Evolutionary conservation across 2,797 vertebrate species (phyloP).

Genomic region (Nyctibius grandis): DNA sequence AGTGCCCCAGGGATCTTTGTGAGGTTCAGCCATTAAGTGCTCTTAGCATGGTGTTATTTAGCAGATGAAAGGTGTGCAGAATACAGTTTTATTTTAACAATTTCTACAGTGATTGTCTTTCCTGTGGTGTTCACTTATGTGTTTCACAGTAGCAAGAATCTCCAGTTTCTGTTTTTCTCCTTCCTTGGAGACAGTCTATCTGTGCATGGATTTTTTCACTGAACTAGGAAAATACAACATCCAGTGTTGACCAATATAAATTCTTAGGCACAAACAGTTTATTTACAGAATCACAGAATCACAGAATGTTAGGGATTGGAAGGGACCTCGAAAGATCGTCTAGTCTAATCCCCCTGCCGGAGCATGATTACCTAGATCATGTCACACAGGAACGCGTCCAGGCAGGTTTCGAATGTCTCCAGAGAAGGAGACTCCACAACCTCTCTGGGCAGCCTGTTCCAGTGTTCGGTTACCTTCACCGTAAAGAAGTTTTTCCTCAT

Average conservation of each 20-base stretch:
- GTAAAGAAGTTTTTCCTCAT: too few species aligned
- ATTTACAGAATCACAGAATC: too few species aligned
- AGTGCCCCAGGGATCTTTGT: not conserved
- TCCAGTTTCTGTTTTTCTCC: constrained; percentile 13
- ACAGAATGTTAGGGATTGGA: too few species aligned
- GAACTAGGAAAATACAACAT: not conserved
- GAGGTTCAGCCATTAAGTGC: not conserved
- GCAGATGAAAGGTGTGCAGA: not conserved
- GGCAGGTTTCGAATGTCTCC: too few species aligned
- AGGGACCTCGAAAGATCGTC: too few species aligned
- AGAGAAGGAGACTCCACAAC: too few species aligned
- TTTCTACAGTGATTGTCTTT: not conserved
- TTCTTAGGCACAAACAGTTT: not conserved
- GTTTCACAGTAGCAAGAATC: not conserved
- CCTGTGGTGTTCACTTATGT: constrained; percentile 21
- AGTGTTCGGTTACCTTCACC: too few species aligned
- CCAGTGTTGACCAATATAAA: not conserved
- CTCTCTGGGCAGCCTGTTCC: too few species aligned
- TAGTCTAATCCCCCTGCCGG: too few species aligned
- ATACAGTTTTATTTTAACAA: not conserved
- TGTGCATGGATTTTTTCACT: not conserved
- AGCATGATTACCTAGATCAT: too few species aligned
- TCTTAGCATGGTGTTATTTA: not conserved
- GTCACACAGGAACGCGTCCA: too few species aligned
- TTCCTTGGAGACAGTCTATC: not conserved